Evolutionary conservation across 2,113 vertebrate genomes (phyloP).

Genomic region (Sorex araneus): DNA sequence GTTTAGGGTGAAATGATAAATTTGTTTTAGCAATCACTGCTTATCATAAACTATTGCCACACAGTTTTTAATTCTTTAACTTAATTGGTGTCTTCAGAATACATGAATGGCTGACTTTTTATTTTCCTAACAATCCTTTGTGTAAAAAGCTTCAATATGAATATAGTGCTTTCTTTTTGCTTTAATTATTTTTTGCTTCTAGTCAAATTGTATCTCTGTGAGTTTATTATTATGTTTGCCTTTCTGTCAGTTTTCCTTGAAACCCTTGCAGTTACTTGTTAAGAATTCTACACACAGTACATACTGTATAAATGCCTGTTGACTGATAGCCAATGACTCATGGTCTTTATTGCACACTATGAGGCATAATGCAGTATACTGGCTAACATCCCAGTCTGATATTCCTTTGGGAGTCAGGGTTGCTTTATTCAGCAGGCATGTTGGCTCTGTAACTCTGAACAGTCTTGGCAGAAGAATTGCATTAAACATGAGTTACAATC

Average conservation of each 20-base stretch:
- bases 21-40: not conserved
- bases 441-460: constrained; percentile 41
- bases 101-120: not conserved
- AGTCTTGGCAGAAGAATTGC: constrained; percentile 39
- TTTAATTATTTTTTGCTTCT: not conserved
- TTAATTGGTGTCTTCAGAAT: not conserved
- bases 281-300: not conserved
- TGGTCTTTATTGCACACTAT: constrained; percentile 59
- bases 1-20: constrained; percentile 31
- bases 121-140: constrained; percentile 2
- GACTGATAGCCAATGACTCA: constrained; percentile 17
- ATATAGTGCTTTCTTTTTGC: not conserved
- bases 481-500: constrained; percentile 38
- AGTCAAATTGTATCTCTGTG: constrained; percentile 29
- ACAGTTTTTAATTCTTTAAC: not conserved
- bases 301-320: not conserved
- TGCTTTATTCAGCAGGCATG: constrained; percentile 34
- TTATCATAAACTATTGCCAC: not conserved
- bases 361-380: constrained; percentile 50
- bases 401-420: constrained; percentile 43
- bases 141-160: not conserved
- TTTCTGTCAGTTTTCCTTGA: constrained; percentile 21
- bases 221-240: not conserved
- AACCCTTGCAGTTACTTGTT: not conserved
- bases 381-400: constrained; percentile 51